Conservation (phyloP, 2,888 invertebrate genomes). For the Acleris emargana region DNA sequence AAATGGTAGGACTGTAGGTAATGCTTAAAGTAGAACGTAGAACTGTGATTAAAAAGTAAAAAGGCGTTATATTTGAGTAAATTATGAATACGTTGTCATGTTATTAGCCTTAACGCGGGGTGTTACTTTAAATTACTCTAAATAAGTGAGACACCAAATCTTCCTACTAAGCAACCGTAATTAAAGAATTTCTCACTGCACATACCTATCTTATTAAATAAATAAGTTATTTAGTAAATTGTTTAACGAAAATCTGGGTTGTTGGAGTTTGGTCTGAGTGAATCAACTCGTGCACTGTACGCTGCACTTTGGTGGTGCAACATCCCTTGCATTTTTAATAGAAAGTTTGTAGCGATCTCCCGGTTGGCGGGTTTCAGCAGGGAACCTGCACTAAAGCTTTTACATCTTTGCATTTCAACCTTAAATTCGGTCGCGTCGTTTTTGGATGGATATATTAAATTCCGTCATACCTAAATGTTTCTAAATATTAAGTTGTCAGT, state of each 20-base stretch:
- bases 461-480: neutral
- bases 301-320: constrained; percentile 24
- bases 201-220: neutral
- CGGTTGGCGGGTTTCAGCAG: constrained; percentile 15
- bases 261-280: constrained; percentile 11
- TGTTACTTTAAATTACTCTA: too few species aligned
- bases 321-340: constrained; percentile 27
- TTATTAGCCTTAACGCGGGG: too few species aligned
- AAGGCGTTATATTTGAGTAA: too few species aligned
- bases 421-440: neutral
- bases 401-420: constrained; percentile 3
- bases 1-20: too few species aligned
- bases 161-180: too few species aligned
- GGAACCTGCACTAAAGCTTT: constrained; percentile 10
- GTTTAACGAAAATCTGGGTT: constrained; percentile 10
- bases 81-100: too few species aligned
- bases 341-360: constrained; percentile 23
- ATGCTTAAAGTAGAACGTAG: too few species aligned
- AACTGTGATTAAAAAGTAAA: too few species aligned
- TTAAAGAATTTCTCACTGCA: too few species aligned
- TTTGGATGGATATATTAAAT: neutral
- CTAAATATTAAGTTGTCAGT: constrained; percentile 25
- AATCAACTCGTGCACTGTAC: constrained; percentile 16
- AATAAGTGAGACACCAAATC: too few species aligned
- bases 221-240: constrained; percentile 1